Evolutionary conservation across 2,113 vertebrate genomes (phyloP).

Genomic region (Hypomesus transpacificus): DNA sequence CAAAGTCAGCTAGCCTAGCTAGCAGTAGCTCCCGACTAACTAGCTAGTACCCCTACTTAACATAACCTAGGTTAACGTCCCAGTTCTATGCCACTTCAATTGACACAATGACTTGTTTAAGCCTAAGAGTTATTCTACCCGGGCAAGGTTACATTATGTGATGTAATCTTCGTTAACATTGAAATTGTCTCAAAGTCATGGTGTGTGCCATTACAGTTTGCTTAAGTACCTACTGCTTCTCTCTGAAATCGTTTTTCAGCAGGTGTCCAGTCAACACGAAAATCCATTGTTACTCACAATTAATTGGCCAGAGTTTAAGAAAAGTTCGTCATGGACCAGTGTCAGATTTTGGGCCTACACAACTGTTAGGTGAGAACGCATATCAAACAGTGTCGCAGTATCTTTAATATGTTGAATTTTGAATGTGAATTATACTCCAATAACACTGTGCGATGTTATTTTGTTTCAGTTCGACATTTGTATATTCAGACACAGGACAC

Average conservation of each 20-base stretch:
- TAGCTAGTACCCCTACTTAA: no score
- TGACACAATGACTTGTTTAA: background rate
- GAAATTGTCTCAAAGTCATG: background rate
- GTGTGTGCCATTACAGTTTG: background rate
- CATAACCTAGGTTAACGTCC: no score
- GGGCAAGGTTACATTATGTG: no score
- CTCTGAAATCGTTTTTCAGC: background rate
- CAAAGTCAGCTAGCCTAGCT: no score
- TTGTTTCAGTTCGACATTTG: constrained; percentile 63
- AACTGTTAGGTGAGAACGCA: constrained; percentile 45
- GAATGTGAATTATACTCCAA: background rate
- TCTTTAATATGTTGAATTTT: background rate
- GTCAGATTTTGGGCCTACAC: constrained; percentile 20
- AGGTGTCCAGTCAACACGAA: constrained; percentile 46
- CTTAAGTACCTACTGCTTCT: background rate
- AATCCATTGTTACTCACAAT: constrained; percentile 36
- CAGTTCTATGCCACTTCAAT: no score
- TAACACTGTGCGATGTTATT: background rate
- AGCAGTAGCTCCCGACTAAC: no score
- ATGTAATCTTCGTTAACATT: background rate
- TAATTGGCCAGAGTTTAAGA: constrained; percentile 25
- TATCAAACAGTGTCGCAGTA: background rate
- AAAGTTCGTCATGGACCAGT: constrained; percentile 11
- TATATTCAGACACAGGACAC: constrained; percentile 77
- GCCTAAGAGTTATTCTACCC: background rate